Percentiles rank a stretch among this genome's conserved stretches.
Evolutionary conservation across 2,888 invertebrate genomes (phyloP).

Genomic region (Eupithecia subfuscata): DNA sequence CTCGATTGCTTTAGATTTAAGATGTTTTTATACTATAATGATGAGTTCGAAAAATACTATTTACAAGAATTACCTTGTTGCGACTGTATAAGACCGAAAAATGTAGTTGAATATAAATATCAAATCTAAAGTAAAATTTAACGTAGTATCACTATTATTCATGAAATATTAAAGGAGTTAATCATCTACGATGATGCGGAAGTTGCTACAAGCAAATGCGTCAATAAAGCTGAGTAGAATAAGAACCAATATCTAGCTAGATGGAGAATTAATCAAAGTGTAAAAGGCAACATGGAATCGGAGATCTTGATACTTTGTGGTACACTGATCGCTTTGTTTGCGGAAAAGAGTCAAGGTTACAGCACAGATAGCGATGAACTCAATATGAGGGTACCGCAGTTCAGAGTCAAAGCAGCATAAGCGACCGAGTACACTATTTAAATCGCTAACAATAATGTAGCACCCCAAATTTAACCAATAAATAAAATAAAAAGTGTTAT

Average conservation of each 20-base stretch:
- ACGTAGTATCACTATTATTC: neutral
- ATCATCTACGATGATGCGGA: neutral
- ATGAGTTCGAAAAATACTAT: neutral
- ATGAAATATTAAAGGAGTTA: neutral
- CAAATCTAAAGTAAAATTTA: neutral
- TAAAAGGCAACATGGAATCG: slow-evolving; percentile 22
- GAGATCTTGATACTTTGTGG: slow-evolving; percentile 28
- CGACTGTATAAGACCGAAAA: neutral
- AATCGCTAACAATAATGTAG: neutral
- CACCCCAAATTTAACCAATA: neutral
- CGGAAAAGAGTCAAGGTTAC: slow-evolving; percentile 34
- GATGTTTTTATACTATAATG: neutral
- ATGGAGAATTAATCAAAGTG: slow-evolving; percentile 3
- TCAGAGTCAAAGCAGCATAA: neutral
- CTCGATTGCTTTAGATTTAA: neutral
- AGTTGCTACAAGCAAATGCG: neutral
- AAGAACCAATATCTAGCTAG: neutral
- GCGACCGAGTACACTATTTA: neutral
- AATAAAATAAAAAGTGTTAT: neutral
- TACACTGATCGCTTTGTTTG: slow-evolving; percentile 30
- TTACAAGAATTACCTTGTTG: neutral
- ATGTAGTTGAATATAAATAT: neutral
- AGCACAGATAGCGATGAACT: slow-evolving; percentile 14
- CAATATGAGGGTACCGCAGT: neutral
- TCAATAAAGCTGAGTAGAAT: slow-evolving; percentile 5